These are phyloP conservation scores for Xestoiulus laeticollis DNA, from an alignment of 2,888 invertebrate species.

Conservation along the genomic window DNA sequence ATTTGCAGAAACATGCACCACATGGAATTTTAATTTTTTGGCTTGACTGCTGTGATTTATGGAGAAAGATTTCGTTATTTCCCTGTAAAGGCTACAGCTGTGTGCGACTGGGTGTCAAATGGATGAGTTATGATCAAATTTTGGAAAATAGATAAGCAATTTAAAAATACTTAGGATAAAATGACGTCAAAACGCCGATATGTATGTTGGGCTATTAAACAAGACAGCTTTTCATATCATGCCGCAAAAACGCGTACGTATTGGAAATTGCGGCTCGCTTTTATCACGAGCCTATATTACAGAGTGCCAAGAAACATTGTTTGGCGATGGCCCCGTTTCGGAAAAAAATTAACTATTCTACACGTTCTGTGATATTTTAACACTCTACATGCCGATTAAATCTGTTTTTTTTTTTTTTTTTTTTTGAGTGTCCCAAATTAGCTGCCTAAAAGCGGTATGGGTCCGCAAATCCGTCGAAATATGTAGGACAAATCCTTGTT, in stretches of 20 bases:
- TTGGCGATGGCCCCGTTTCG: not conserved
- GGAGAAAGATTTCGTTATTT: conserved; percentile 50
- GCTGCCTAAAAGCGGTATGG: not conserved
- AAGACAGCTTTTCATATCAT: conserved; percentile 43
- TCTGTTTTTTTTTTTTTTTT: not conserved
- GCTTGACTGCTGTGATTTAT: conserved; percentile 53
- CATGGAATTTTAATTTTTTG: conserved; percentile 53
- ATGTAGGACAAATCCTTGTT: conserved; percentile 23
- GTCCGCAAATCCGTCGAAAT: not conserved
- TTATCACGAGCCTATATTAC: not conserved
- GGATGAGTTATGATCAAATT: conserved; percentile 51
- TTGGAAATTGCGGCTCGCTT: conserved; percentile 34
- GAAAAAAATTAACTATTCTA: not conserved
- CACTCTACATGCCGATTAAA: not conserved
- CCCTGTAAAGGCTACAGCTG: conserved; percentile 43
- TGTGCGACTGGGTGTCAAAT: conserved; percentile 50
- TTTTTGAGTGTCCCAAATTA: not conserved
- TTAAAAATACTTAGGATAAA: conserved; percentile 44
- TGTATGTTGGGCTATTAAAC: conserved; percentile 43
- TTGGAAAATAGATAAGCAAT: conserved; percentile 52
- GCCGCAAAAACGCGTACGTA: conserved; percentile 35
- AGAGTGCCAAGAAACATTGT: conserved; percentile 10
- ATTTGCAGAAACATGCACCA: conserved; percentile 47
- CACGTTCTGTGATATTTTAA: not conserved
- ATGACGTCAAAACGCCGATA: conserved; percentile 43